Evolutionary conservation across 2,113 vertebrate species (phyloP).

Genomic region (Theristicus caerulescens): DNA sequence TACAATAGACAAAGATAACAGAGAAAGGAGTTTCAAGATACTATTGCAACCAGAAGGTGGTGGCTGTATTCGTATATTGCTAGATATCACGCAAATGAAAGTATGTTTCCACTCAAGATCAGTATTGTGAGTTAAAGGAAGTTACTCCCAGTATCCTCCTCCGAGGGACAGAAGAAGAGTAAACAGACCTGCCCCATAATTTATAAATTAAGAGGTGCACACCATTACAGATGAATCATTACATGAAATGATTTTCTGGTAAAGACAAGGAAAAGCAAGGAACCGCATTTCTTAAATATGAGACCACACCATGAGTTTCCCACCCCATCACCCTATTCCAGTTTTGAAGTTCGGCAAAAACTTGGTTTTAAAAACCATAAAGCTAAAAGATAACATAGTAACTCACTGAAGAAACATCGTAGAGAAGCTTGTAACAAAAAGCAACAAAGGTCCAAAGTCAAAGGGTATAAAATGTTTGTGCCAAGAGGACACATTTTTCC

Average conservation of each 20-base stretch:
- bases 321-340: not conserved
- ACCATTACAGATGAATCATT: constrained; percentile 11
- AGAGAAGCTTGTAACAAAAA: not conserved
- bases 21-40: not conserved
- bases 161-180: not conserved
- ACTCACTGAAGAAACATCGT: not conserved
- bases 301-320: not conserved
- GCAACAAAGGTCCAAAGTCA: constrained; percentile 47
- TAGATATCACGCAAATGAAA: not conserved
- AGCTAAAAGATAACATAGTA: not conserved
- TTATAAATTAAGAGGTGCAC: not conserved
- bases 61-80: not conserved
- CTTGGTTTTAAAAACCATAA: not conserved
- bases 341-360: not conserved
- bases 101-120: not conserved
- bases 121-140: not conserved
- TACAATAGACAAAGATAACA: not conserved
- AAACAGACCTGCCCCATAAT: constrained; percentile 4
- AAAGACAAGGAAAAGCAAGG: not conserved
- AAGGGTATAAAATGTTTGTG: not conserved
- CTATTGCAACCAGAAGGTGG: not conserved
- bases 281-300: not conserved
- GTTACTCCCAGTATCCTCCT: not conserved
- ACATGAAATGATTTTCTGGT: not conserved
- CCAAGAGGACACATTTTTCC: not conserved